Conservation (phyloP, 2,888 invertebrate genomes). For the Uloborus plumipes region DNA sequence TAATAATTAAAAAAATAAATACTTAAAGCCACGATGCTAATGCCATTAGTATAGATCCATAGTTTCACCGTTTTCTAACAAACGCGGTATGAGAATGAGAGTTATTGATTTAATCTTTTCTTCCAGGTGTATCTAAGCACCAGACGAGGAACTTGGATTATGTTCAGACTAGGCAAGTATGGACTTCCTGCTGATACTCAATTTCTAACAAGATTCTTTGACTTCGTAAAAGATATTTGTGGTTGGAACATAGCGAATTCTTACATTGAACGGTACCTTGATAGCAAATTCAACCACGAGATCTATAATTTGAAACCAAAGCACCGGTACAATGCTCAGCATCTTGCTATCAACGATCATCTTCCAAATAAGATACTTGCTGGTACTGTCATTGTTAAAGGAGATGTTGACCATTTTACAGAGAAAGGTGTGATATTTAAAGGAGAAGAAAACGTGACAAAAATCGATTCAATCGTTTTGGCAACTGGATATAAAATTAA, state of each 20-base stretch:
- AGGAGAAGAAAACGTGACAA: slow-evolving; percentile 27
- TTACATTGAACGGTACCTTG: slow-evolving; percentile 52
- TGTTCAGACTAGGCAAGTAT: slow-evolving; percentile 71
- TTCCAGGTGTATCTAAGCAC: slow-evolving; percentile 72
- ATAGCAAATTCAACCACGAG: slow-evolving; percentile 70
- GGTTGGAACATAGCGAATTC: slow-evolving; percentile 45
- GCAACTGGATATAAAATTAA: slow-evolving; percentile 65
- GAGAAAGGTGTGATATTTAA: slow-evolving; percentile 48
- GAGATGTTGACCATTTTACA: slow-evolving; percentile 68
- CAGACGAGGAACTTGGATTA: slow-evolving; percentile 73
- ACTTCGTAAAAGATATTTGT: slow-evolving; percentile 13
- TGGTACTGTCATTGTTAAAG: slow-evolving; percentile 69
- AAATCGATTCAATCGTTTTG: slow-evolving; percentile 61
- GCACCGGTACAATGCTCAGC: slow-evolving; percentile 68
- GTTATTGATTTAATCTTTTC: neutral
- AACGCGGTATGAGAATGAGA: too few species aligned
- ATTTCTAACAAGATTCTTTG: slow-evolving; percentile 42
- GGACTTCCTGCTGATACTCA: slow-evolving; percentile 71
- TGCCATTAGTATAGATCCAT: too few species aligned
- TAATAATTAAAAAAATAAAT: too few species aligned
- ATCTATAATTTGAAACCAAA: slow-evolving; percentile 71
- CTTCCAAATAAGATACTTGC: slow-evolving; percentile 71
- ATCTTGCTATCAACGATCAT: slow-evolving; percentile 71
- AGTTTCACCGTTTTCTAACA: too few species aligned
- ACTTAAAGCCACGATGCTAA: too few species aligned